phyloP scores from a whole-genome alignment of 2,113 vertebrate genomes.

The Isichthys henryi region DNA sequence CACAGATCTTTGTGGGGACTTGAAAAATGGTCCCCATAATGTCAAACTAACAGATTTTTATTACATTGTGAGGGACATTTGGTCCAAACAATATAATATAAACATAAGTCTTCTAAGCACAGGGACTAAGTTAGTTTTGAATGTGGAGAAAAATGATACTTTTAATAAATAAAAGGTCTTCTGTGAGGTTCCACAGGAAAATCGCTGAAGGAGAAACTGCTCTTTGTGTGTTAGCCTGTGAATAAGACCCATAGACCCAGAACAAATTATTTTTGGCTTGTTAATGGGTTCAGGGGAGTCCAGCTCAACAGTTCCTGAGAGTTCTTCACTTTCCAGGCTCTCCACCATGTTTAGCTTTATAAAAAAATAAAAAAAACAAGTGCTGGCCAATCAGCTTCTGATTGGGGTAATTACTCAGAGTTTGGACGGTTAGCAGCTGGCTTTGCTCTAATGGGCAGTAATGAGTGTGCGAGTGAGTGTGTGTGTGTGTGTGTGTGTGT shows the following conservation, averaged over 20 bases:
- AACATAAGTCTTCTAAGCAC: too few species aligned
- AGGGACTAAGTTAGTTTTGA: constrained; percentile 1
- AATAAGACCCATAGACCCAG: background rate
- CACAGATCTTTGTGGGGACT: too few species aligned
- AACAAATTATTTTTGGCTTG: background rate
- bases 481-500: constrained; percentile 12
- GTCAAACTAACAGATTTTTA: too few species aligned
- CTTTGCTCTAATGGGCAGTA: constrained; percentile 25
- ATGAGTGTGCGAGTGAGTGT: background rate
- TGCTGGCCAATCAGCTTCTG: background rate
- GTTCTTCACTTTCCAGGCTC: constrained; percentile 1
- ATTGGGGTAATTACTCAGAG: background rate
- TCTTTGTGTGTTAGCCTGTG: background rate
- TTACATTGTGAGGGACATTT: too few species aligned
- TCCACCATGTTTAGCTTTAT: background rate
- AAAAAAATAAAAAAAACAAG: background rate
- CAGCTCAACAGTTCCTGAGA: background rate
- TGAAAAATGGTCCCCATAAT: too few species aligned
- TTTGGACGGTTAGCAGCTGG: background rate
- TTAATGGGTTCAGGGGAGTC: background rate
- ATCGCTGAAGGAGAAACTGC: background rate
- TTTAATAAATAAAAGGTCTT: background rate
- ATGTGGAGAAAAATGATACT: background rate
- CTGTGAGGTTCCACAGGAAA: background rate
- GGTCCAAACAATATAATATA: too few species aligned